These are phyloP conservation scores for Callyntrura sp. DNA, from an alignment of 2,888 invertebrate genomes.

Conservation along the genomic window DNA sequence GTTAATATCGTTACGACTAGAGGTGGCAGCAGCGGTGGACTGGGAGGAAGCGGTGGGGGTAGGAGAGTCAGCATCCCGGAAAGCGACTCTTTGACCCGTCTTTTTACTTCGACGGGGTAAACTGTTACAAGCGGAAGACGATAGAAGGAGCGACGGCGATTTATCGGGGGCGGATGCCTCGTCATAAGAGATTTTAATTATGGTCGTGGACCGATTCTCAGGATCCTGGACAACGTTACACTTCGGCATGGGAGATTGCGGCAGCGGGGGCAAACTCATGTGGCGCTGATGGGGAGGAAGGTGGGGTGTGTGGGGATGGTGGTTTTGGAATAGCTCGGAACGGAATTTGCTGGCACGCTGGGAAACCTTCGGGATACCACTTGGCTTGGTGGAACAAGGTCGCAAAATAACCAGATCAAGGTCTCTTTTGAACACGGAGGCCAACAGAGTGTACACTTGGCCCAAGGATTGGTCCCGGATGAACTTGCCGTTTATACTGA, in stretches of 20 bases:
- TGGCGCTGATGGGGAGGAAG: slow-evolving; percentile 62
- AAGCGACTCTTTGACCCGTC: slow-evolving; percentile 68
- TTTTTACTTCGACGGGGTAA: slow-evolving; percentile 62
- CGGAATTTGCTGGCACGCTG: background rate
- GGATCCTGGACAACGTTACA: slow-evolving; percentile 79
- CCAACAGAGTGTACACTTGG: slow-evolving; percentile 87
- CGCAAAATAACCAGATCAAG: slow-evolving; percentile 82
- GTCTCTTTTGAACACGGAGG: slow-evolving; percentile 80
- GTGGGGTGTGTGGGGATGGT: background rate
- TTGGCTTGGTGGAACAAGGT: background rate
- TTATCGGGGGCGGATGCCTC: slow-evolving; percentile 46
- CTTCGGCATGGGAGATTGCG: slow-evolving; percentile 66
- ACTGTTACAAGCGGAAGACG: slow-evolving; percentile 50
- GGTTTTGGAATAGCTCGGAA: too few relatives aligned
- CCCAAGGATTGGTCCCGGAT: slow-evolving; percentile 90
- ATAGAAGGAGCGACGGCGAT: background rate
- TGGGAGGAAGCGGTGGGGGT: slow-evolving; percentile 11
- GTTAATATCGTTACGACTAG: slow-evolving; percentile 81
- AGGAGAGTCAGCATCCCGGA: slow-evolving; percentile 50
- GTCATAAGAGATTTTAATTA: slow-evolving; percentile 83
- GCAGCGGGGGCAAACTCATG: slow-evolving; percentile 70
- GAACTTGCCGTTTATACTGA: slow-evolving; percentile 94
- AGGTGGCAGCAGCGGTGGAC: slow-evolving; percentile 39
- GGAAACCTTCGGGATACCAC: too few relatives aligned
- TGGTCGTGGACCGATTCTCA: slow-evolving; percentile 82